Base-by-base conservation (phyloP, 2,797 vertebrate species). In the Urocyon cinereoargenteus region DNA sequence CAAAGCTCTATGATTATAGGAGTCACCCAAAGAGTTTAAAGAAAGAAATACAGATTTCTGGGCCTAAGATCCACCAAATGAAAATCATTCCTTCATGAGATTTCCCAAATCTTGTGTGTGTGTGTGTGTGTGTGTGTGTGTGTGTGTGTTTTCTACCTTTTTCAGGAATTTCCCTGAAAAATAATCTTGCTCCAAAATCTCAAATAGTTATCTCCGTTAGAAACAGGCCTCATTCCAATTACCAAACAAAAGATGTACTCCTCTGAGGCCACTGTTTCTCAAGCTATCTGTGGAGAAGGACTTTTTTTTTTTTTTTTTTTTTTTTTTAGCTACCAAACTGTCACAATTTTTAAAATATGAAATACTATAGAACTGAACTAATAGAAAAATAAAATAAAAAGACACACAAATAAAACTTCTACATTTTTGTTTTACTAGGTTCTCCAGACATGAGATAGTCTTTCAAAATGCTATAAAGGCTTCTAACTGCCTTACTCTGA, bases 401-500 rank as follows among this genome's bases (percentile, higher is more conserved):
- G 18, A 53, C 2, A 70, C 77, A 10, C 1, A 68, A 88, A 66
- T 5, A 70, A 73, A 86, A 83, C 3, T 16, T 14, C 0, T 5
- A 28, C 7, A 31, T 40, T 36, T 72, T 61, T 34, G 34, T 34
- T 21, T 77, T 82, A 85, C 28, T 53, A 86, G 90, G 14, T 83
- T 77, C 40, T 64, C 59, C 5, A 73, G 28, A 79, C 15, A 51
- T 21, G 86, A 51, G 21, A 2, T 92, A 77, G 5, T 82, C 53
- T 91, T n/a, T 78, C 1, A 77, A 92, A 95, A 55, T 75, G 57
- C 9, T 68, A 8, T 59, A 57, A 82, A 68, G 22, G 2, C 82
- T 83, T 92, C 66, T 79, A 73, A 90, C 34, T 94, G 10, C 40
- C 73, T 93, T 97, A 40, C n/a, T 85, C 57, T 94, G 55, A 94